Conservation (phyloP, 2,113 vertebrate genomes). For the Phaethon lepturus region DNA sequence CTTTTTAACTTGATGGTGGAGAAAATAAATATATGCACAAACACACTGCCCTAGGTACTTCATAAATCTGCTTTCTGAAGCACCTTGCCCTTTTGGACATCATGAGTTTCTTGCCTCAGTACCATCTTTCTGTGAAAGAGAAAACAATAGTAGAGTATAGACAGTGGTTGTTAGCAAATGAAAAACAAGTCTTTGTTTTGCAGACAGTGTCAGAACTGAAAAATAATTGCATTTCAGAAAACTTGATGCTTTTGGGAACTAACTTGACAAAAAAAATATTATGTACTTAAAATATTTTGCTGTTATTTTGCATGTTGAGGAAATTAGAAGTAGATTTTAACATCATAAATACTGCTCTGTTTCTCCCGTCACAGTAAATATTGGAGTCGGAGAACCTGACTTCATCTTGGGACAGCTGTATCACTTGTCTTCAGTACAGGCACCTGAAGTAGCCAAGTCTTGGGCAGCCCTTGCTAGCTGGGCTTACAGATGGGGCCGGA, state of each 20-base stretch:
- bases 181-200: not conserved
- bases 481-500: slow-evolving; percentile 98
- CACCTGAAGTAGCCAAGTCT: slow-evolving; percentile 96
- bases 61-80: not conserved
- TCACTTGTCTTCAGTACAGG: slow-evolving; percentile 92
- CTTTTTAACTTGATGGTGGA: not conserved
- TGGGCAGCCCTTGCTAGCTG: slow-evolving; percentile 97
- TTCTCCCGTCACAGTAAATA: slow-evolving; percentile 82
- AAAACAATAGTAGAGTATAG: not conserved
- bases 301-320: not conserved
- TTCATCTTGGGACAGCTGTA: slow-evolving; percentile 95
- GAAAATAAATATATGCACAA: not conserved
- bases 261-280: not conserved
- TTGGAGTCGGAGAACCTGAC: slow-evolving; percentile 96
- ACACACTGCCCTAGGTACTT: not conserved
- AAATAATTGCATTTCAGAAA: not conserved
- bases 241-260: not conserved
- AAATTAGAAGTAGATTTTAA: not conserved
- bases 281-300: fast-evolving
- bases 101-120: not conserved
- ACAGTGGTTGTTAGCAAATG: not conserved
- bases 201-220: not conserved
- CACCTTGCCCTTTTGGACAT: not conserved
- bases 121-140: not conserved
- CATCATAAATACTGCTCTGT: not conserved